A percentile compares a stretch with the other conserved stretches of the same genome.
phyloP scores from a whole-genome alignment of 2,888 invertebrate species.

The Pantelozetes paolii region DNA sequence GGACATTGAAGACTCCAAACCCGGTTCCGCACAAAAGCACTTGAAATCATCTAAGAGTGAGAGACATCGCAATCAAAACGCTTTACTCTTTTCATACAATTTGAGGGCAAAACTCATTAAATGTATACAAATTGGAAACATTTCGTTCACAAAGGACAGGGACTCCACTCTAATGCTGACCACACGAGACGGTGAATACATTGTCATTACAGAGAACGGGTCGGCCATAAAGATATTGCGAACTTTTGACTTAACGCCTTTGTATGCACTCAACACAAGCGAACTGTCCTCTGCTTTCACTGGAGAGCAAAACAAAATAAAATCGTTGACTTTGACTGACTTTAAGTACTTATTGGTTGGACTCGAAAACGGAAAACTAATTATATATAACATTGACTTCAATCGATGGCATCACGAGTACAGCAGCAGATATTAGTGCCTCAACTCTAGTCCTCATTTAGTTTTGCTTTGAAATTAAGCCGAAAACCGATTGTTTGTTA shows the following conservation, averaged over 20 bases:
- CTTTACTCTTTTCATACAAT: conserved; percentile 43
- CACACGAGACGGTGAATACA: conserved; percentile 96
- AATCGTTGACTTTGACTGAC: conserved; percentile 48
- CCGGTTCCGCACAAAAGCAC: conserved; percentile 19
- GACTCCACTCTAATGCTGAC: conserved; percentile 62
- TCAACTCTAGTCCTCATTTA: conserved; percentile 28
- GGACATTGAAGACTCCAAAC: background rate
- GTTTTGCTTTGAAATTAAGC: background rate
- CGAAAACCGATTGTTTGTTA: background rate
- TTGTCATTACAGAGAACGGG: conserved; percentile 94
- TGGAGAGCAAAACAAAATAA: conserved; percentile 26
- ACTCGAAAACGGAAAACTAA: conserved; percentile 91
- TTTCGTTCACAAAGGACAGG: conserved; percentile 32
- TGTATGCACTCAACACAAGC: conserved; percentile 74
- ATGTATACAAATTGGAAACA: conserved; percentile 38
- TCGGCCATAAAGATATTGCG: conserved; percentile 98
- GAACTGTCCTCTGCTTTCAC: conserved; percentile 35
- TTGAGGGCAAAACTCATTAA: conserved; percentile 41
- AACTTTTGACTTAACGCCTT: conserved; percentile 89
- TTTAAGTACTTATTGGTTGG: conserved; percentile 94
- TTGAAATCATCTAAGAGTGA: conserved; percentile 10
- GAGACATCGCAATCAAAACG: background rate
- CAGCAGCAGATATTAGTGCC: conserved; percentile 40
- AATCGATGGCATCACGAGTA: conserved; percentile 57
- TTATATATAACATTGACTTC: conserved; percentile 99